Evolutionary conservation across 2,113 vertebrate genomes (phyloP).

Genomic region (Neotoma lepida): DNA sequence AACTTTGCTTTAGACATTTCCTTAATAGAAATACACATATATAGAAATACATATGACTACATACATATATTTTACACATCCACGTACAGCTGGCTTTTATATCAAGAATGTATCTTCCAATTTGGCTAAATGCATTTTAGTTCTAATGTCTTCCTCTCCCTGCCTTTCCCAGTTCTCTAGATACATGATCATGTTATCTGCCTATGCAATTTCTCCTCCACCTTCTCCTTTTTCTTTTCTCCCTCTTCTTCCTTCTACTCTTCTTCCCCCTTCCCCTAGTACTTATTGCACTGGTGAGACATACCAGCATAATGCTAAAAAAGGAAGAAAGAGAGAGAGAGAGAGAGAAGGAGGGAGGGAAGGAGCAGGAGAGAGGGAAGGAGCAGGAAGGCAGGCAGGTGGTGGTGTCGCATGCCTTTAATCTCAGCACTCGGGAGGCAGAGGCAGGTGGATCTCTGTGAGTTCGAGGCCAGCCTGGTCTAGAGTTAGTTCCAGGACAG

Average conservation of each 20-base stretch:
- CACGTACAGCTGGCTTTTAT: not conserved
- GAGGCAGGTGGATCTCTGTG: too few relatives aligned
- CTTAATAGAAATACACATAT: not conserved
- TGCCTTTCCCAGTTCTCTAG: not conserved
- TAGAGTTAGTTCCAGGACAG: too few relatives aligned
- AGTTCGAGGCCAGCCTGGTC: too few relatives aligned
- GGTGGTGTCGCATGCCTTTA: too few relatives aligned
- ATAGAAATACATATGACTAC: not conserved
- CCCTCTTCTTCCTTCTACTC: not conserved
- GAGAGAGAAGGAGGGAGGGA: too few relatives aligned
- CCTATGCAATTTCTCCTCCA: not conserved
- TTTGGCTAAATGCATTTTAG: not conserved
- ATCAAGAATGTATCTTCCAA: not conserved
- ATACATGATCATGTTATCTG: not conserved
- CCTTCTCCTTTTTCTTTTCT: too few relatives aligned
- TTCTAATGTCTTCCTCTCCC: not conserved
- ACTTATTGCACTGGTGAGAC: not conserved
- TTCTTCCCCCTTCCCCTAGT: not conserved
- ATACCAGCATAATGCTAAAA: not conserved
- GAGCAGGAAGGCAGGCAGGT: too few relatives aligned
- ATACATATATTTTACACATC: not conserved
- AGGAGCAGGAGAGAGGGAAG: too few relatives aligned
- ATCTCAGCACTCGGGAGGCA: too few relatives aligned
- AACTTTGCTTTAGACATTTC: conserved; percentile 7
- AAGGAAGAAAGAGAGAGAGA: too few relatives aligned